Evolutionary conservation across 1,140 invertebrate species (phyloP).

Genomic region (Brachionus rubens): DNA sequence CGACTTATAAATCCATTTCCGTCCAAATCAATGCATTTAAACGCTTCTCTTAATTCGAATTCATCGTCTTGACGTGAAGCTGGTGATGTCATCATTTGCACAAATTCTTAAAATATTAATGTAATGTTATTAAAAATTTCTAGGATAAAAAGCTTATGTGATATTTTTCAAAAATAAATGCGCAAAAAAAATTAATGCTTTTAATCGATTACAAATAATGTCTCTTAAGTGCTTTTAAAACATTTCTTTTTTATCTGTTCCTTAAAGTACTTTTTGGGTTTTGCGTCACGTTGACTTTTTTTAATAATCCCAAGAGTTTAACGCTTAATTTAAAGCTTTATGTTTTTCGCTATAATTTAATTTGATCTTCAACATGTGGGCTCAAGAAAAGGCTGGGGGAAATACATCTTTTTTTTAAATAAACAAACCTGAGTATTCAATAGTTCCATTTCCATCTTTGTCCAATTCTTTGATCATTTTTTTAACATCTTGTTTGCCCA

Average conservation of each 20-base stretch:
- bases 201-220: too few relatives aligned
- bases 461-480: conserved; percentile 45
- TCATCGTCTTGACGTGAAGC: conserved; percentile 26
- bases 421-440: conserved; percentile 34
- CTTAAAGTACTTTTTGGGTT: too few relatives aligned
- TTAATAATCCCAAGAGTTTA: too few relatives aligned
- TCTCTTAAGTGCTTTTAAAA: too few relatives aligned
- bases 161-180: not conserved
- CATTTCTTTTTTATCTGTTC: too few relatives aligned
- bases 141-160: not conserved
- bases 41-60: conserved; percentile 41
- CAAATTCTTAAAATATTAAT: conserved; percentile 13
- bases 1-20: conserved; percentile 33
- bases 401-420: not conserved
- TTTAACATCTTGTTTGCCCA: conserved; percentile 37
- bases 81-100: conserved; percentile 44
- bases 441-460: conserved; percentile 41
- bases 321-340: too few relatives aligned
- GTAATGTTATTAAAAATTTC: not conserved
- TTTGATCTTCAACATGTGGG: too few relatives aligned
- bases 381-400: too few relatives aligned
- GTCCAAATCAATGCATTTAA: conserved; percentile 36
- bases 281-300: too few relatives aligned
- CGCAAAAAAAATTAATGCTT: not conserved
- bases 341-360: too few relatives aligned